Base-by-base conservation (phyloP, 2,888 invertebrate genomes). In the Corythucha ciliata region DNA sequence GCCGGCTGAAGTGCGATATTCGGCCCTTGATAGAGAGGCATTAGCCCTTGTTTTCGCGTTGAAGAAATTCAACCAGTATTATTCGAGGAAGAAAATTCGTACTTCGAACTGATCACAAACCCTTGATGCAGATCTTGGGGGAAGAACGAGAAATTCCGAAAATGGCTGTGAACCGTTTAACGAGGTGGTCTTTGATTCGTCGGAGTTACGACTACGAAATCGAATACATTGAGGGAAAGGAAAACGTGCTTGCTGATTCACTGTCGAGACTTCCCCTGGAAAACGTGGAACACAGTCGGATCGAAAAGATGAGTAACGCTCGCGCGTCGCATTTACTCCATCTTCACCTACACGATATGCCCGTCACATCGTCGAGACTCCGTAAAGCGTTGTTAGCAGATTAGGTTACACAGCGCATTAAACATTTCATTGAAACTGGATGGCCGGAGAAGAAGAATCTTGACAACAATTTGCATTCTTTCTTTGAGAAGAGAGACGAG, bases 131-230 rank as follows among this genome's bases (percentile, higher is more conserved):
- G 12, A 16, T 12, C 12, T 39, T 14, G 39, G 18, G 7, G 12
- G 8, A 57, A 21, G 52, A 55, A 18, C 50, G 51, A 14, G 50
- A 46, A 8, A 46, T 57, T 6, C 56, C 56, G 25, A 41, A 32
- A 22, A 54, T 58, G 45, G 53, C 53, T 27, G 56, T 53, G 6
- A 52, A 56, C 26, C 36, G 56, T 7, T 18, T 39, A 39, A 39
- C 39, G 21, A 39, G 39, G 12, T 5, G 39, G 39, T 4, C 39
- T 14, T 7, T 36, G 7, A 14, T 36, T 10, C 14, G 10, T 7
- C 14, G 14, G 16, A 7, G 14, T n/a, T 39, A 21, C 39, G 18
- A 39, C 21, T 39, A 39, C 22, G 21, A 16, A 39, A 39, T 39
- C 7, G 36, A 36, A 36, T 16, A 36, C 36, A 8, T 8, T 7